Percentiles rank a stretch among this genome's conserved stretches.
These are phyloP conservation scores for Thymelicus acteon DNA, from an alignment of 2,888 invertebrate species.

Conservation along the genomic window DNA sequence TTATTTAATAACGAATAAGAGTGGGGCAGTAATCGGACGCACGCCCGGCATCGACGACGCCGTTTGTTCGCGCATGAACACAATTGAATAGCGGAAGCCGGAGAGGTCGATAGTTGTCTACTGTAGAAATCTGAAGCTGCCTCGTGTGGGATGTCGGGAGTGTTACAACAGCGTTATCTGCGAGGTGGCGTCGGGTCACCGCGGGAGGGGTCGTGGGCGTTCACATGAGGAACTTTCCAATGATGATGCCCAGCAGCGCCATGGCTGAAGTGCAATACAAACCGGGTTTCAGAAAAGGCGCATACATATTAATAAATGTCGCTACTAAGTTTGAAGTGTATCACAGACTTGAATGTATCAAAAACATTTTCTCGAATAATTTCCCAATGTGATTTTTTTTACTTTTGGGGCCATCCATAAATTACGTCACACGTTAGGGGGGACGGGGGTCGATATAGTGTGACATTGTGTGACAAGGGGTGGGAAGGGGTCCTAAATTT, in stretches of 20 bases:
- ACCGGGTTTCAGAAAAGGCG: neutral
- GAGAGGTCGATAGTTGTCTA: slow-evolving; percentile 53
- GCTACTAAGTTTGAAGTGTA: no score
- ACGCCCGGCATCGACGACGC: slow-evolving; percentile 6
- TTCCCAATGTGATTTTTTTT: no score
- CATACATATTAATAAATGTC: no score
- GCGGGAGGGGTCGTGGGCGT: slow-evolving; percentile 63
- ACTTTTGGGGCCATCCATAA: no score
- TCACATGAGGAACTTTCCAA: slow-evolving; percentile 94
- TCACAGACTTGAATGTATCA: no score
- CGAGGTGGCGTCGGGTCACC: slow-evolving; percentile 57
- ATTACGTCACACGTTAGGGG: no score
- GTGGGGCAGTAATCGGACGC: slow-evolving; percentile 10
- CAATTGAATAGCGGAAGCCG: slow-evolving; percentile 38
- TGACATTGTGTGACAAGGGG: no score
- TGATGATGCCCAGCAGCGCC: slow-evolving; percentile 89
- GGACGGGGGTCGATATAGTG: no score
- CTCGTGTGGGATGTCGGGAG: slow-evolving; percentile 64
- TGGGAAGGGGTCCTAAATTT: no score
- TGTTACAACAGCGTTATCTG: slow-evolving; percentile 66
- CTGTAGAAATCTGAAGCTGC: slow-evolving; percentile 56
- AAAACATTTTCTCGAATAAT: no score
- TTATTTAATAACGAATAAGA: slow-evolving; percentile 4
- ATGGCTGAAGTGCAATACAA: slow-evolving; percentile 76
- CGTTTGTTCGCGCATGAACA: slow-evolving; percentile 22